These are phyloP conservation scores for Syngnathus floridae DNA, from an alignment of 2,113 vertebrate genomes.

Conservation along the genomic window DNA sequence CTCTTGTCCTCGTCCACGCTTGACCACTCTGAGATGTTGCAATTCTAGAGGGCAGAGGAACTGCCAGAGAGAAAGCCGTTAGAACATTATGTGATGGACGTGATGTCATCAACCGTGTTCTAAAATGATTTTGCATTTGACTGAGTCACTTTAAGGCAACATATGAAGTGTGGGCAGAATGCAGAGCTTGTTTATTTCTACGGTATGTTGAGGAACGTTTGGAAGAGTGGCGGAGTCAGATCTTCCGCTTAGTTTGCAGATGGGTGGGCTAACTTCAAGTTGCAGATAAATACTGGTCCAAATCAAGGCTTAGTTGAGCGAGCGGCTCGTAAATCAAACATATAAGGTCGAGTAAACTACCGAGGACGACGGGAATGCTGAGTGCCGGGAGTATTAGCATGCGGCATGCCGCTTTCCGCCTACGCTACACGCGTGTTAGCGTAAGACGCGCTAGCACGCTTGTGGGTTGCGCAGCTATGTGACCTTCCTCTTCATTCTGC, in stretches of 20 bases:
- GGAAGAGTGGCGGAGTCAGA: constrained; percentile 28
- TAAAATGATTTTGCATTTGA: not conserved
- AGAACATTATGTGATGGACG: no score
- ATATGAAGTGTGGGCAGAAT: not conserved
- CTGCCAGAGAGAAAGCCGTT: not conserved
- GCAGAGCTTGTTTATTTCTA: not conserved
- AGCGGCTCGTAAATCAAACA: not conserved
- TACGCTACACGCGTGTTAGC: constrained; percentile 43
- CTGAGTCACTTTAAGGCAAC: not conserved
- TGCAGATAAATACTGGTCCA: no score
- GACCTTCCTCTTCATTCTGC: constrained; percentile 41
- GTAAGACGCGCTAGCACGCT: constrained; percentile 43
- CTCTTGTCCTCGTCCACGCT: constrained; percentile 24
- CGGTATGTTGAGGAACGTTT: constrained; percentile 37
- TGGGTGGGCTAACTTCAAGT: not conserved
- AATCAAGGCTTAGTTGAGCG: no score
- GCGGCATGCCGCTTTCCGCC: constrained; percentile 44
- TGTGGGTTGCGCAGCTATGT: constrained; percentile 48
- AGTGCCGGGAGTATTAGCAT: constrained; percentile 16
- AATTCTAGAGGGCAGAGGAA: constrained; percentile 25
- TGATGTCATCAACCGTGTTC: no score
- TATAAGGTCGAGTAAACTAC: constrained; percentile 15
- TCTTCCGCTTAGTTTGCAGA: constrained; percentile 31
- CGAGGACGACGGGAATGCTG: not conserved
- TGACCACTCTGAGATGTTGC: constrained; percentile 15